Conservation (phyloP, 2,888 invertebrate species). For the Thelaira solivaga region DNA sequence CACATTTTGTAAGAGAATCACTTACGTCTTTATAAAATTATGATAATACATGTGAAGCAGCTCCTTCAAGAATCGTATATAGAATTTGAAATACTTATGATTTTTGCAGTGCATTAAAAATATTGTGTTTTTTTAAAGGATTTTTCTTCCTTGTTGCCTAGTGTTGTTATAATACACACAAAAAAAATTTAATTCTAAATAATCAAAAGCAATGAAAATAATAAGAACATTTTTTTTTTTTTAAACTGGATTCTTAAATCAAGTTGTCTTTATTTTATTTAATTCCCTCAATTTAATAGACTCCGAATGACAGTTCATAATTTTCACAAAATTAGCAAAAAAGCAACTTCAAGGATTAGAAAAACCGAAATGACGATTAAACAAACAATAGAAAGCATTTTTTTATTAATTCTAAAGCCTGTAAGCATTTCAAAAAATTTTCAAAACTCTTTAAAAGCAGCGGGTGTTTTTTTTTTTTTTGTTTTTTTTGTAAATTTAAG, state of each 20-base stretch:
- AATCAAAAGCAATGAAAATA: too few species aligned
- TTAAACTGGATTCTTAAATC: constrained; percentile 29
- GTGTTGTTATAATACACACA: too few species aligned
- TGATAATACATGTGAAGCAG: too few species aligned
- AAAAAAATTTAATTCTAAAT: too few species aligned
- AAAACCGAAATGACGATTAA: constrained; percentile 45
- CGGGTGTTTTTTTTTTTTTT: too few species aligned
- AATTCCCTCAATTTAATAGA: not conserved
- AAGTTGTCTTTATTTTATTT: not conserved
- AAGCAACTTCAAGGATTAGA: constrained; percentile 23
- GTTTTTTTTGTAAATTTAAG: constrained; percentile 26
- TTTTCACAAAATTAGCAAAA: constrained; percentile 11
- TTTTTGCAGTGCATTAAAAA: too few species aligned
- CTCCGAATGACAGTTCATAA: constrained; percentile 5
- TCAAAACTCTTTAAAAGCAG: constrained; percentile 9
- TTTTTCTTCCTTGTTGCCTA: too few species aligned
- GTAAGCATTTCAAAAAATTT: not conserved
- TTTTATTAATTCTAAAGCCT: constrained; percentile 6
- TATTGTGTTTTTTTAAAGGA: too few species aligned
- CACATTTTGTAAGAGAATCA: too few species aligned
- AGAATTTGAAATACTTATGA: too few species aligned
- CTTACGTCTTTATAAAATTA: too few species aligned
- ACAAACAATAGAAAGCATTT: constrained; percentile 25
- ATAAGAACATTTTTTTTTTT: not conserved
- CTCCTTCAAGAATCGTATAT: too few species aligned